phyloP scores from a whole-genome alignment of 2,888 invertebrate species.

The Torymus tubicola region DNA sequence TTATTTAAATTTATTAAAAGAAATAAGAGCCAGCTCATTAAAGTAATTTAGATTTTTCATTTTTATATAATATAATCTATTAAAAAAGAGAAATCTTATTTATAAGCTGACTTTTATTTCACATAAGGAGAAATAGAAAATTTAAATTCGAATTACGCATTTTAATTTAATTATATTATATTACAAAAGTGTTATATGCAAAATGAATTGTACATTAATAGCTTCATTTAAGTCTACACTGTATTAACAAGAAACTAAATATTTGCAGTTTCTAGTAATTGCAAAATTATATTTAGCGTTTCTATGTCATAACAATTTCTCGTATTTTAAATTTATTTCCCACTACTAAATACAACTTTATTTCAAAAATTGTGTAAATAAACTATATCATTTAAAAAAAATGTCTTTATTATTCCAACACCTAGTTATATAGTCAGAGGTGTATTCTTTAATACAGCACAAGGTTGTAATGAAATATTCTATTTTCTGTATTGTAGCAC shows the following conservation, averaged over 20 bases:
- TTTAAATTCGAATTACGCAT: conserved; percentile 28
- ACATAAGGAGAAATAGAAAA: conserved; percentile 10
- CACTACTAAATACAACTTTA: conserved; percentile 41
- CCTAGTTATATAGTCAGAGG: conserved; percentile 44
- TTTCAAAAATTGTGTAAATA: conserved; percentile 55
- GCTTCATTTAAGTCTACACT: conserved; percentile 28
- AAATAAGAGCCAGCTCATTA: conserved; percentile 11
- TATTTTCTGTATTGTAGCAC: conserved; percentile 25
- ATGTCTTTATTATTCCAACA: conserved; percentile 45
- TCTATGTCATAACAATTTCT: conserved; percentile 23
- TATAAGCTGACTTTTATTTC: conserved; percentile 36
- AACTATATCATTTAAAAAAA: conserved; percentile 52
- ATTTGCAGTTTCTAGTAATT: conserved; percentile 18
- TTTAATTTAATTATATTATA: conserved; percentile 48
- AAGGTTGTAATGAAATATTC: conserved; percentile 27
- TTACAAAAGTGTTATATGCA: conserved; percentile 35
- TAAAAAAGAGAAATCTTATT: conserved; percentile 21
- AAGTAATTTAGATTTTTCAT: conserved; percentile 16
- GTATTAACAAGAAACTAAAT: conserved; percentile 30
- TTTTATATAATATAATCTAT: conserved; percentile 20
- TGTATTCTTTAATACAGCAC: conserved; percentile 49
- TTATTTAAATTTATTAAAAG: conserved; percentile 19
- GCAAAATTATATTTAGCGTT: conserved; percentile 27
- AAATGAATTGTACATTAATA: conserved; percentile 47
- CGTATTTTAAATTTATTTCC: conserved; percentile 40